Conservation (phyloP, 2,113 vertebrate species). For the Neolamprologus toae region DNA sequence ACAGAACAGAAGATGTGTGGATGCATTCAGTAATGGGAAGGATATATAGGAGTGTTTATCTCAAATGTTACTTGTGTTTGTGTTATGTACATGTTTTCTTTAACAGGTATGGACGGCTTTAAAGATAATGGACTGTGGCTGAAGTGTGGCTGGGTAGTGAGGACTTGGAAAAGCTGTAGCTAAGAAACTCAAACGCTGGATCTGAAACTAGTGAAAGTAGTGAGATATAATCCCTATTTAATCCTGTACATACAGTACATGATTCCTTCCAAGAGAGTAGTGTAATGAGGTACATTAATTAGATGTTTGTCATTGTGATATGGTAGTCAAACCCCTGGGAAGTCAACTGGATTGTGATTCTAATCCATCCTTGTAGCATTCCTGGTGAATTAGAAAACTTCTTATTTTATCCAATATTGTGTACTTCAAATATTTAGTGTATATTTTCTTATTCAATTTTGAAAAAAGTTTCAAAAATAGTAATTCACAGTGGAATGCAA, state of each 20-base stretch:
- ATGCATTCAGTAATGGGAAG: not conserved
- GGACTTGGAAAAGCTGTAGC: not conserved
- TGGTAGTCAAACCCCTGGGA: not conserved
- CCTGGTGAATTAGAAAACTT: not conserved
- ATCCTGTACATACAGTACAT: not conserved
- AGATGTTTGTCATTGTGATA: not conserved
- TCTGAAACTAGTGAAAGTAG: not conserved
- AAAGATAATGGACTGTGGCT: conserved; percentile 28
- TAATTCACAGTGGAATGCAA: not conserved
- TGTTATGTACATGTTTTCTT: conserved; percentile 53
- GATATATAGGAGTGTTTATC: not conserved
- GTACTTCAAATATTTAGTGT: not conserved
- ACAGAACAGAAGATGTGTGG: not conserved
- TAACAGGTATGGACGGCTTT: conserved; percentile 61
- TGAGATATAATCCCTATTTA: not conserved
- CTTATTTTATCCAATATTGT: not conserved
- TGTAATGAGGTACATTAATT: fast-evolving
- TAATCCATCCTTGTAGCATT: not conserved
- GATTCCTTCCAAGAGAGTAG: not conserved
- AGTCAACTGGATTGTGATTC: not conserved
- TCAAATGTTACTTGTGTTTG: conserved; percentile 42
- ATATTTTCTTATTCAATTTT: not conserved
- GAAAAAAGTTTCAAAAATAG: not conserved
- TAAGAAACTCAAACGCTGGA: not conserved
- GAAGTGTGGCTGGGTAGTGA: conserved; percentile 3